phyloP scores from a whole-genome alignment of 2,797 vertebrate genomes.

The Phalloptychus januarius region DNA sequence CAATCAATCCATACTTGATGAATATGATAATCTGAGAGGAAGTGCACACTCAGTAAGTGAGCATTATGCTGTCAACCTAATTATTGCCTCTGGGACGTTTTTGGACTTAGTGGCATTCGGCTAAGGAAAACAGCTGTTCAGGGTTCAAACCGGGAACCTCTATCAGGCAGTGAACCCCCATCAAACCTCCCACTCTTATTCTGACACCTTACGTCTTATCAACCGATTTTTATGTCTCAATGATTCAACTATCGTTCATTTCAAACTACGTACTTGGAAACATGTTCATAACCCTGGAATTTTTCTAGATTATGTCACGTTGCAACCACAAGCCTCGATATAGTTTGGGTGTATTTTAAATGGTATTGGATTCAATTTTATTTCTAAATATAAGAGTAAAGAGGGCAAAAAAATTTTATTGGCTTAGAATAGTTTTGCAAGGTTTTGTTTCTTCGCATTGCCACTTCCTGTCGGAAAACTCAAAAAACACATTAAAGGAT shows the following conservation, averaged over 20 bases:
- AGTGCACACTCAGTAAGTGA: slow-evolving; percentile 21
- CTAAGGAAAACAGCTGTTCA: slow-evolving; percentile 49
- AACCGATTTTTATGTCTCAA: slow-evolving; percentile 57
- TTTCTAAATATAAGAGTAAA: too few relatives aligned
- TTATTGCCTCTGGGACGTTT: slow-evolving; percentile 68
- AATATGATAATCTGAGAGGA: slow-evolving; percentile 26
- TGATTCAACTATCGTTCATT: slow-evolving; percentile 47
- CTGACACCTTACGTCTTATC: slow-evolving; percentile 46
- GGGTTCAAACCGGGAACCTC: slow-evolving; percentile 37
- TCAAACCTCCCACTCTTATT: slow-evolving; percentile 56
- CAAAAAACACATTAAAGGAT: slow-evolving; percentile 56
- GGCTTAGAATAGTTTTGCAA: too few relatives aligned
- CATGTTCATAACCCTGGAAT: neutral
- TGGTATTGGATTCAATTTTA: too few relatives aligned
- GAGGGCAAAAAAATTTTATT: too few relatives aligned
- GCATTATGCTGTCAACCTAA: slow-evolving; percentile 67
- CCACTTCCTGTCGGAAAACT: slow-evolving; percentile 38
- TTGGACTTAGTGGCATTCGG: slow-evolving; percentile 53
- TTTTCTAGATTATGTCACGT: neutral
- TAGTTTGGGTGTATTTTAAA: neutral
- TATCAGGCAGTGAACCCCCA: slow-evolving; percentile 43
- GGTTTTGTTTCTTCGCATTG: neutral
- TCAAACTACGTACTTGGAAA: neutral
- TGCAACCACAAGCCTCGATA: neutral
- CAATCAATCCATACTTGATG: slow-evolving; percentile 22